phyloP scores from a whole-genome alignment of 2,113 vertebrate species.

The Reinhardtius hippoglossoides region DNA sequence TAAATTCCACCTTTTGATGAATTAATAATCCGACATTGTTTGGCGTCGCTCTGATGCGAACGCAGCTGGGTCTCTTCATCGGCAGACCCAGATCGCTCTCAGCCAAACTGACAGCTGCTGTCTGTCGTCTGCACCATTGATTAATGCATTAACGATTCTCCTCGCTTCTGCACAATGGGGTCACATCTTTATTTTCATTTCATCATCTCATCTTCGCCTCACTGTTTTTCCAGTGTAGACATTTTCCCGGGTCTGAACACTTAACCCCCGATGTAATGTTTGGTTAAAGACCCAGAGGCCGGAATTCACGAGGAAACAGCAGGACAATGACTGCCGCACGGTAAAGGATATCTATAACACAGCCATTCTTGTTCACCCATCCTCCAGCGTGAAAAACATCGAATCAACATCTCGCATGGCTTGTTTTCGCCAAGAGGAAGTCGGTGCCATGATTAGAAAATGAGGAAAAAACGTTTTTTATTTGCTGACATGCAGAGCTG shows the following conservation, averaged over 20 bases:
- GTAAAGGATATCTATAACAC: constrained; percentile 29
- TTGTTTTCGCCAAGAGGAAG: constrained; percentile 60
- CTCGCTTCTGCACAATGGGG: constrained; percentile 7
- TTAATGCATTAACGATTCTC: constrained; percentile 47
- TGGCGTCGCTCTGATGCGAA: constrained; percentile 35
- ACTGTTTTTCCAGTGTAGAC: neutral
- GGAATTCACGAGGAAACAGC: constrained; percentile 8
- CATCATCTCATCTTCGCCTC: constrained; percentile 1
- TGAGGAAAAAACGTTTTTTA: no score
- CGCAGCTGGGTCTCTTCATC: constrained; percentile 51
- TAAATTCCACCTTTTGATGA: constrained; percentile 16
- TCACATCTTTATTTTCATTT: neutral
- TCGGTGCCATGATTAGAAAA: constrained; percentile 41
- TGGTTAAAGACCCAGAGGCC: constrained; percentile 32
- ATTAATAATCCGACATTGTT: constrained; percentile 49
- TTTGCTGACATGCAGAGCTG: constrained; percentile 52
- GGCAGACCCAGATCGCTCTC: constrained; percentile 44
- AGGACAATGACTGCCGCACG: constrained; percentile 27
- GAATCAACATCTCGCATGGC: constrained; percentile 40
- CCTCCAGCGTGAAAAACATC: constrained; percentile 32
- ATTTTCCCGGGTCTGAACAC: neutral
- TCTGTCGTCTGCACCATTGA: constrained; percentile 53
- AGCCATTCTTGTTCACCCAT: constrained; percentile 46
- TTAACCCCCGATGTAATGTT: constrained; percentile 22
- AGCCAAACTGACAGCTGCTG: constrained; percentile 60